phyloP scores from a whole-genome alignment of 2,113 vertebrate genomes.

The human (Homo sapiens) region GRCh38 chr3:14678001-14678500 shows the following conservation, averaged over 20 bases:
- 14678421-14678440: background rate
- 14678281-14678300: background rate
- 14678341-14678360: fast-evolving
- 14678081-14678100: background rate
- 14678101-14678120: background rate
- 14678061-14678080: background rate
- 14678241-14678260: background rate
- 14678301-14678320: background rate
- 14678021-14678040: no score
- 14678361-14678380: background rate
- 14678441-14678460: background rate
- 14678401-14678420: background rate
- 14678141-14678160: background rate
- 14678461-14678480: no score
- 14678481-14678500: background rate
- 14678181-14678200: background rate
- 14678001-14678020: background rate
- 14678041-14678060: background rate
- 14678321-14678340: background rate
- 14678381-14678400: background rate
- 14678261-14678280: no score
- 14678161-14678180: background rate
- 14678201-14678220: background rate
- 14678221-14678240: background rate
- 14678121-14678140: no score